Conservation (phyloP, 2,888 invertebrate genomes). For the Autographa gamma region DNA sequence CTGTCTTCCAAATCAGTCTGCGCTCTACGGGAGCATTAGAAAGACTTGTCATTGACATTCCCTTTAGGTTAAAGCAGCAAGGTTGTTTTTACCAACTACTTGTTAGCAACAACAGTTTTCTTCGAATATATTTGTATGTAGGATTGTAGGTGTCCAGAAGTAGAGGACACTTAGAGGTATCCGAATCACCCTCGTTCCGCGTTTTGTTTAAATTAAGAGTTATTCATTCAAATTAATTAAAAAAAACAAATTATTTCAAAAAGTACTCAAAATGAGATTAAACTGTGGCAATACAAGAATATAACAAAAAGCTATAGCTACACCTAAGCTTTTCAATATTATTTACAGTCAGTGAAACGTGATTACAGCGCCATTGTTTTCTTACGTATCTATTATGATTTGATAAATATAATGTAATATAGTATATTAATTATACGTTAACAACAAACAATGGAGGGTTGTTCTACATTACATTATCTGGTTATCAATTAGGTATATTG, state of each 20-base stretch:
- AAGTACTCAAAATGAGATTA: too few species aligned
- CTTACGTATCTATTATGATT: neutral
- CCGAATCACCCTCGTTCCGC: too few species aligned
- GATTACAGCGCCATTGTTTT: neutral
- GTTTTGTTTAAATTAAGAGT: too few species aligned
- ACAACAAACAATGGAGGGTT: neutral
- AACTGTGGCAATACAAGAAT: too few species aligned
- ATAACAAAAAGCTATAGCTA: too few species aligned
- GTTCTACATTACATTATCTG: neutral
- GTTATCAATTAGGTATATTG: neutral
- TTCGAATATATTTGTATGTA: too few species aligned
- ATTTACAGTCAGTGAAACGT: too few species aligned
- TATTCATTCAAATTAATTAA: too few species aligned
- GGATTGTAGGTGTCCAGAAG: too few species aligned
- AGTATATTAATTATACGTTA: neutral
- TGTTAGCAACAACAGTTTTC: neutral
- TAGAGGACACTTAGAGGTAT: too few species aligned
- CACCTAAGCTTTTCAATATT: too few species aligned
- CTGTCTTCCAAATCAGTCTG: neutral
- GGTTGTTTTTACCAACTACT: neutral
- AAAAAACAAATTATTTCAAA: too few species aligned
- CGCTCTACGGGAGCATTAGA: neutral
- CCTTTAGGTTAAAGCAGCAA: neutral
- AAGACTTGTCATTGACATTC: neutral
- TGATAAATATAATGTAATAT: neutral